Percentiles rank a stretch among this genome's conserved stretches.
phyloP scores from a whole-genome alignment of 2,888 invertebrate genomes.

The Serrognathus titanus region DNA sequence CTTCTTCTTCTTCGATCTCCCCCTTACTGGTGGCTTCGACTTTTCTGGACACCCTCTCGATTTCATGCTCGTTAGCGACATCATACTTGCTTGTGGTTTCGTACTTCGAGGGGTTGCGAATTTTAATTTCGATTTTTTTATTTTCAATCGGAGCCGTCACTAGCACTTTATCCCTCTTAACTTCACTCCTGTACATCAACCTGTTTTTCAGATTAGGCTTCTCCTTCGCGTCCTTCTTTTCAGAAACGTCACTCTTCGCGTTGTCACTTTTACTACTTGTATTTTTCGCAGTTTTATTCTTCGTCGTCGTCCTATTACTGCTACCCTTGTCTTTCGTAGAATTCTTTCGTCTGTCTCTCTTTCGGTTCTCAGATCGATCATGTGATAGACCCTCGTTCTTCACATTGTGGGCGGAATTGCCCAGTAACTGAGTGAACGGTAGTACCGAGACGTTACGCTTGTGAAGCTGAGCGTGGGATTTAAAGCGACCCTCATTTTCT shows the following conservation, averaged over 20 bases:
- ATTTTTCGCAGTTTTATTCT: background rate
- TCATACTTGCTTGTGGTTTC: conserved; percentile 24
- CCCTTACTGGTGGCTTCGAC: conserved; percentile 29
- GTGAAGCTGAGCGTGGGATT: conserved; percentile 27
- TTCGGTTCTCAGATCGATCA: conserved; percentile 2
- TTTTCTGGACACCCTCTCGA: conserved; percentile 23
- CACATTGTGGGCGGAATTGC: conserved; percentile 14
- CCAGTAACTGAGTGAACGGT: conserved; percentile 24
- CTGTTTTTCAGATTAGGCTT: conserved; percentile 7
- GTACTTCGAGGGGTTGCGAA: conserved; percentile 44
- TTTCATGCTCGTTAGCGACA: conserved; percentile 15
- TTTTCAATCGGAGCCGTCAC: conserved; percentile 30
- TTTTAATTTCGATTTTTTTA: conserved; percentile 45
- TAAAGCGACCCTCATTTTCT: conserved; percentile 47
- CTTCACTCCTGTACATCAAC: conserved; percentile 10
- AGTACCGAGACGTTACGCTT: conserved; percentile 17
- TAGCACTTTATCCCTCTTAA: conserved; percentile 14
- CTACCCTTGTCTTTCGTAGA: too few species aligned
- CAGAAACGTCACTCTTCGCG: background rate
- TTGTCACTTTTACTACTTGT: conserved; percentile 6
- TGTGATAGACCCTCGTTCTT: conserved; percentile 5
- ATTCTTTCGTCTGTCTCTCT: background rate
- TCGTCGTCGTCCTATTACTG: too few species aligned
- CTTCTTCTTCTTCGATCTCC: conserved; percentile 10
- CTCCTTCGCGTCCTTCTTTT: conserved; percentile 9